Percentiles rank a stretch among this genome's conserved stretches.
Conservation (phyloP, 2,797 vertebrate genomes). For the Acrossocheilus wenchowensis region DNA sequence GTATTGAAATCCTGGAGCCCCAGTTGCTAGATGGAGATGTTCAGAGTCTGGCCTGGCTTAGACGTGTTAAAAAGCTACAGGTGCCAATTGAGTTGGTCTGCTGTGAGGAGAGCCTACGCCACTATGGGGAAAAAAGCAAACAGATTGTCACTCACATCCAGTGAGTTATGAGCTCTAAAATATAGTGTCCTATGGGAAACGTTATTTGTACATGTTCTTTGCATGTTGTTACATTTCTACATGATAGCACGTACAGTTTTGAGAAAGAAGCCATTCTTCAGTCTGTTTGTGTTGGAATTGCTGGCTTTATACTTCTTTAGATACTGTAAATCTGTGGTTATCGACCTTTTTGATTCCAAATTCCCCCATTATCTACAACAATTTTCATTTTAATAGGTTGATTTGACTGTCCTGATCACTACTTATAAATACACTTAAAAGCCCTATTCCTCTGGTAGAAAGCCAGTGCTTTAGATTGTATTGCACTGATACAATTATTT, state of each 20-base stretch:
- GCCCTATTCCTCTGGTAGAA: not conserved
- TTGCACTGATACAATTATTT: not conserved
- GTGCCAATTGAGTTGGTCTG: constrained; percentile 88
- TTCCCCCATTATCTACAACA: not conserved
- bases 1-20: constrained; percentile 83
- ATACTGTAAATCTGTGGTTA: not conserved
- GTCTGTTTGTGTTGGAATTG: not conserved
- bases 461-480: not conserved
- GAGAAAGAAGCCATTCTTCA: not conserved
- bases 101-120: constrained; percentile 73
- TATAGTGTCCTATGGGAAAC: too few relatives aligned
- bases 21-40: constrained; percentile 60
- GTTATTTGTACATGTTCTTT: too few relatives aligned
- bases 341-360: not conserved
- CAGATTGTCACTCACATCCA: constrained; percentile 68
- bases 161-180: constrained; percentile 65
- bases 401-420: not conserved
- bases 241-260: not conserved
- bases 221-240: too few relatives aligned
- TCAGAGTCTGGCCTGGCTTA: constrained; percentile 81
- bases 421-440: not conserved
- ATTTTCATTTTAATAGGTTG: not conserved
- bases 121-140: constrained; percentile 66
- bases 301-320: not conserved
- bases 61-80: constrained; percentile 84